Evolutionary conservation across 2,113 vertebrate genomes (phyloP).

Genomic region (Cyanoderma ruficeps): DNA sequence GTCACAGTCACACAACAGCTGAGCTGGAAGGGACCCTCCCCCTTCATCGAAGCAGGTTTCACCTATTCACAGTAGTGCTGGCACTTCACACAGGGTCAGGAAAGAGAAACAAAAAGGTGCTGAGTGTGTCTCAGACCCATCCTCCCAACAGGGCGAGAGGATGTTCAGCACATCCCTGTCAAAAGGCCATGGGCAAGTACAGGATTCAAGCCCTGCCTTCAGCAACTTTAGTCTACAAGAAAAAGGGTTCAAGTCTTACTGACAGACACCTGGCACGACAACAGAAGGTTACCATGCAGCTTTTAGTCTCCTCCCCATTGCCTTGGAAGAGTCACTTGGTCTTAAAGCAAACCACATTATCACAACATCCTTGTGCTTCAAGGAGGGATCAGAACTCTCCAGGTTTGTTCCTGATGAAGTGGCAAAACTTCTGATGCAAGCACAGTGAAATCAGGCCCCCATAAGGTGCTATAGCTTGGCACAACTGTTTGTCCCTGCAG

Average conservation of each 20-base stretch:
- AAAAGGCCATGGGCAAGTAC: neutral
- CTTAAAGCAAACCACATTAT: neutral
- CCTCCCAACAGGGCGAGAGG: neutral
- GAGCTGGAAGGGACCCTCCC: neutral
- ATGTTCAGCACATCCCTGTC: neutral
- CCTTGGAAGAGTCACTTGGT: neutral
- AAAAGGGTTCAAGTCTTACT: neutral
- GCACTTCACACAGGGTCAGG: neutral
- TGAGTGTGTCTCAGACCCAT: neutral
- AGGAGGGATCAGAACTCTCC: neutral
- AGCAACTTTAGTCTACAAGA: neutral
- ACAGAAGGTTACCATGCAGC: neutral
- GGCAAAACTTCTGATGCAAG: neutral
- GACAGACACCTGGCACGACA: neutral
- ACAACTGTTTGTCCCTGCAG: conserved; percentile 8
- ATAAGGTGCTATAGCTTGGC: neutral
- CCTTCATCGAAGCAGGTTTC: neutral
- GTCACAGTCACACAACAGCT: neutral
- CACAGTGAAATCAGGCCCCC: conserved; percentile 18
- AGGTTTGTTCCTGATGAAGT: neutral
- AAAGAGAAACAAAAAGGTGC: neutral
- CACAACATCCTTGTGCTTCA: neutral
- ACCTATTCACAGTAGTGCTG: neutral
- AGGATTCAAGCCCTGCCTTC: neutral
- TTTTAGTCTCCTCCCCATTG: neutral